These are phyloP conservation scores for Ramphastos sulfuratus DNA, from an alignment of 2,113 vertebrate species.

Conservation along the genomic window DNA sequence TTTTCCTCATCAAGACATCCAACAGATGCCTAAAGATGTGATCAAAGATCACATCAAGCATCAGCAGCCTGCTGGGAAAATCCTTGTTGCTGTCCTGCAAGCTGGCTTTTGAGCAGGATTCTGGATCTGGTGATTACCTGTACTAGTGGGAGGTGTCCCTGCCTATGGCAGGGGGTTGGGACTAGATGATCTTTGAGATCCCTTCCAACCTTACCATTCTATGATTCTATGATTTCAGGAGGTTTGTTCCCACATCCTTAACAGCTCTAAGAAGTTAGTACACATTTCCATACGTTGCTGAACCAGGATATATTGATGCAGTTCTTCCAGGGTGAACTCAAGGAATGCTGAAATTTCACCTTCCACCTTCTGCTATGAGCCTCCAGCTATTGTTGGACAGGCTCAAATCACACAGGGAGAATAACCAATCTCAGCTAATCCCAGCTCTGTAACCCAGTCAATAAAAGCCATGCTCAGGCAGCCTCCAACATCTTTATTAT, in stretches of 20 bases:
- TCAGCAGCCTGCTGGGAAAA: background rate
- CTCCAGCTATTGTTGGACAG: background rate
- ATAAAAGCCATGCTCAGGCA: background rate
- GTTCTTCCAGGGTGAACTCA: background rate
- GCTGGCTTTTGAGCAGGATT: background rate
- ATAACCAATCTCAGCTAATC: background rate
- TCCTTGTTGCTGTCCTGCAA: background rate
- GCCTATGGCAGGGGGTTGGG: too few relatives aligned
- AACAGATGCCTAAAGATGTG: background rate
- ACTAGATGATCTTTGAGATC: too few relatives aligned
- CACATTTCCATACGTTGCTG: background rate
- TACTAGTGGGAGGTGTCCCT: too few relatives aligned
- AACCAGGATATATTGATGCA: background rate
- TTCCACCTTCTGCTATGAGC: background rate
- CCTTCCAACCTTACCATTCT: too few relatives aligned
- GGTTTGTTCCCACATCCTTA: background rate
- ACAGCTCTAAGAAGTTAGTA: background rate
- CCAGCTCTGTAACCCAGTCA: background rate
- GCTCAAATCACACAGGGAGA: conserved; percentile 6
- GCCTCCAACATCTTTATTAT: conserved; percentile 6
- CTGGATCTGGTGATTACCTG: background rate
- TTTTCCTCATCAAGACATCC: background rate
- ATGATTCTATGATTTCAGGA: background rate
- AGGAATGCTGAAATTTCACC: background rate
- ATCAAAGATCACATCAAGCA: background rate